Evolutionary conservation across 2,888 invertebrate species (phyloP).

Genomic region (Ormia ochracea): DNA sequence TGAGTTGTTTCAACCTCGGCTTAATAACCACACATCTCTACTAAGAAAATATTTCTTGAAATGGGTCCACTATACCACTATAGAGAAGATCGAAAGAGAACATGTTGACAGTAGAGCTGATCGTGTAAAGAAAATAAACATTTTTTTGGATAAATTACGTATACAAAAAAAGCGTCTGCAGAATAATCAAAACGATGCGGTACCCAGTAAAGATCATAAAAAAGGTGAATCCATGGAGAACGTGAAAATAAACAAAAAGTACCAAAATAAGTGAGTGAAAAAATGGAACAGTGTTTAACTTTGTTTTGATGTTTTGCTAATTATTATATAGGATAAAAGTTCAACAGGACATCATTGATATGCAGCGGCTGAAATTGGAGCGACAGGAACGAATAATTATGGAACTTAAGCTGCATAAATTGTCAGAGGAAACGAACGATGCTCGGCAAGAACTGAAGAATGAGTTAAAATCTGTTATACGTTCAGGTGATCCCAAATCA

Average conservation of each 20-base stretch:
- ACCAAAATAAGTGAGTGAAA: slow-evolving; percentile 73
- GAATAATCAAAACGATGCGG: slow-evolving; percentile 19
- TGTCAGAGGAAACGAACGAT: slow-evolving; percentile 81
- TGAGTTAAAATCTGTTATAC: slow-evolving; percentile 79
- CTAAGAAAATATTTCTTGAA: slow-evolving; percentile 73
- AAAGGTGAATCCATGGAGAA: slow-evolving; percentile 5
- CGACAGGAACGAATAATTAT: slow-evolving; percentile 85
- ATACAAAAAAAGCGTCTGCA: slow-evolving; percentile 69
- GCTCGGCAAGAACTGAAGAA: slow-evolving; percentile 80
- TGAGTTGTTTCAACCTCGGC: slow-evolving; percentile 68
- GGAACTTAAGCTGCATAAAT: slow-evolving; percentile 83
- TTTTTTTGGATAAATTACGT: slow-evolving; percentile 74
- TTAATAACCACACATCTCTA: slow-evolving; percentile 62
- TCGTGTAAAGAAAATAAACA: slow-evolving; percentile 74
- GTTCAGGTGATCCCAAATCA: slow-evolving; percentile 79
- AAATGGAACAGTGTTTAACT: background rate
- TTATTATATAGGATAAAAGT: slow-evolving; percentile 80
- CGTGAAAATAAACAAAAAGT: slow-evolving; percentile 70
- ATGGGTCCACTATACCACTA: slow-evolving; percentile 75
- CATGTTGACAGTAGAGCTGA: slow-evolving; percentile 66
- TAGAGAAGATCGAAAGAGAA: slow-evolving; percentile 74
- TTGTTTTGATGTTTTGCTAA: background rate
- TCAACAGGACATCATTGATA: slow-evolving; percentile 85
- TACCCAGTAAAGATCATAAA: background rate
- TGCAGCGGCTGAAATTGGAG: slow-evolving; percentile 83